Percentiles rank a stretch among this genome's conserved stretches.
Evolutionary conservation across 2,113 vertebrate species (phyloP).

Genomic region (Ranitomeya imitator): DNA sequence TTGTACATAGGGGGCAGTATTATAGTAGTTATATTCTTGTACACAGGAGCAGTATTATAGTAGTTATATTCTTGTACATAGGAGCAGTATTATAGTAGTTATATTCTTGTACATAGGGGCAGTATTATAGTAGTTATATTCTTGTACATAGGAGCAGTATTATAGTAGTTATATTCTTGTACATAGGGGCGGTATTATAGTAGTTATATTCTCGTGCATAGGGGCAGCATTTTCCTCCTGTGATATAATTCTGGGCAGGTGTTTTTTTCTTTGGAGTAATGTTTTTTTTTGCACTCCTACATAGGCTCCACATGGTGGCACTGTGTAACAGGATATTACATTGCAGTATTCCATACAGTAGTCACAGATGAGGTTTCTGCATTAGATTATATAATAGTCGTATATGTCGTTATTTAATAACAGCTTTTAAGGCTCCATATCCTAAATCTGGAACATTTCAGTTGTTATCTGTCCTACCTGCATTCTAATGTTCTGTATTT

Average conservation of each 20-base stretch:
- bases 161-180: not conserved
- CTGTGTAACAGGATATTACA: not conserved
- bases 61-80: conserved; percentile 19
- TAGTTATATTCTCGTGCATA: not conserved
- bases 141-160: no score
- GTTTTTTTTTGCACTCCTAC: not conserved
- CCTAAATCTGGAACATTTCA: no score
- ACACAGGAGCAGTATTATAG: conserved; percentile 8
- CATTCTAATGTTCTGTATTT: no score
- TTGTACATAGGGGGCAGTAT: conserved; percentile 1
- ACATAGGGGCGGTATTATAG: not conserved
- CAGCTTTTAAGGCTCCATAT: no score
- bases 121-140: no score
- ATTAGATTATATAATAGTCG: no score
- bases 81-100: not conserved
- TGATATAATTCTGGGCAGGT: not conserved
- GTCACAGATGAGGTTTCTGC: no score
- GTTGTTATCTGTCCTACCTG: not conserved
- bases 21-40: conserved; percentile 24
- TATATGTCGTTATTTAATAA: no score
- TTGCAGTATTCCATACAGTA: no score
- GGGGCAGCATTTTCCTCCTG: not conserved
- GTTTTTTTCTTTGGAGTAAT: not conserved
- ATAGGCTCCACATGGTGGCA: not conserved
- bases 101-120: not conserved